Percentiles rank a stretch among this genome's conserved stretches.
Conservation (phyloP, 2,113 vertebrate species). For the Chaetodon auriga region DNA sequence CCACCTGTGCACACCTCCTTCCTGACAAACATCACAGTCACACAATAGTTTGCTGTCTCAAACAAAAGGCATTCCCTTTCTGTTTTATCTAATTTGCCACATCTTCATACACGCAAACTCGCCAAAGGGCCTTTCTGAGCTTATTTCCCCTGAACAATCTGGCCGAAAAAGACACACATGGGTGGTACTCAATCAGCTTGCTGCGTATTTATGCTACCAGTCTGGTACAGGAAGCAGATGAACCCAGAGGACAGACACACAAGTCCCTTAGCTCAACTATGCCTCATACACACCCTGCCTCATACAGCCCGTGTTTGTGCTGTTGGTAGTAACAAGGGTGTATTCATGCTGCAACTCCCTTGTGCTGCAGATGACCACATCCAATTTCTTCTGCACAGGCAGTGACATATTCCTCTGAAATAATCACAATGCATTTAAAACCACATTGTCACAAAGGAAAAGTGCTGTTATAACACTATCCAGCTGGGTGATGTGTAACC, state of each 20-base stretch:
- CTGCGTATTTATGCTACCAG: constrained; percentile 84
- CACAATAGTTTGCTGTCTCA: background rate
- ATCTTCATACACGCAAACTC: background rate
- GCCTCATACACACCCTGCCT: constrained; percentile 4
- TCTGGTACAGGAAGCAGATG: constrained; percentile 85
- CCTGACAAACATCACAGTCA: background rate
- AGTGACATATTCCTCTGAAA: background rate
- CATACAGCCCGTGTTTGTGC: constrained; percentile 26
- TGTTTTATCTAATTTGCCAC: too few species aligned
- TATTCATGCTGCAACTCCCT: constrained; percentile 24
- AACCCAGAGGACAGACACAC: constrained; percentile 48
- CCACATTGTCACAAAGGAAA: constrained; percentile 8
- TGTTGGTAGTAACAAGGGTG: constrained; percentile 39
- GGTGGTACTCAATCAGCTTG: constrained; percentile 77
- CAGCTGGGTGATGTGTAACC: constrained; percentile 36
- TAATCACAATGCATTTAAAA: background rate
- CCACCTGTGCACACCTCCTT: background rate
- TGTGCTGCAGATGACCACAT: constrained; percentile 1
- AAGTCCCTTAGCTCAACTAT: background rate
- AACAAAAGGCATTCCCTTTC: background rate
- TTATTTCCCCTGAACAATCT: background rate
- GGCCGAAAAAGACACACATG: background rate
- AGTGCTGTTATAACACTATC: constrained; percentile 3
- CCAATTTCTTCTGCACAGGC: background rate
- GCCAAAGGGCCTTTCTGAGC: background rate